These are phyloP conservation scores for Neuroterus valhalla DNA, from an alignment of 1,140 invertebrate species.

Conservation along the genomic window DNA sequence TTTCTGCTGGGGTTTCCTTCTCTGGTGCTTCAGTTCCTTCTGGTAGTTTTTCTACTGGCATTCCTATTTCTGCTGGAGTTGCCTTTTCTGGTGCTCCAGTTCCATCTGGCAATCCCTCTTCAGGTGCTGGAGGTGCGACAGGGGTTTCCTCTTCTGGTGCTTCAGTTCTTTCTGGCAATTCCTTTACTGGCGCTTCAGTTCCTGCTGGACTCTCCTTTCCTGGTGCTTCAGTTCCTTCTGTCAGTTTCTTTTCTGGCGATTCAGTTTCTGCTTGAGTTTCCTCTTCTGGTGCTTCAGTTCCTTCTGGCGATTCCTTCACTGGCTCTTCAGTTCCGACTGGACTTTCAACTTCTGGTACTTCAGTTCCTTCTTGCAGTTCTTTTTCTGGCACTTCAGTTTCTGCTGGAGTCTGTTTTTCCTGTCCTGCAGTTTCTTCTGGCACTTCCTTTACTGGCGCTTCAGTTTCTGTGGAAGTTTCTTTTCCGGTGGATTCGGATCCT, in stretches of 20 bases:
- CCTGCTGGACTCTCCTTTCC: not conserved
- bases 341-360: not conserved
- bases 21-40: constrained; percentile 35
- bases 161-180: constrained; percentile 3
- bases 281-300: not conserved
- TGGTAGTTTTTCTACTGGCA: constrained; percentile 39
- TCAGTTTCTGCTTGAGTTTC: not conserved
- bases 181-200: not conserved
- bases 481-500: constrained; percentile 13
- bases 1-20: too few species aligned
- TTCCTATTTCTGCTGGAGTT: too few species aligned
- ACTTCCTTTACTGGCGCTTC: constrained; percentile 29
- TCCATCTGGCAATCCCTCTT: constrained; percentile 38
- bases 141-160: constrained; percentile 33
- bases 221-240: not conserved
- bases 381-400: constrained; percentile 14
- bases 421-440: not conserved
- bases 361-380: not conserved
- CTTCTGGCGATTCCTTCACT: not conserved
- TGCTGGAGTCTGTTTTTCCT: not conserved
- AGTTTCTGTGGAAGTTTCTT: constrained; percentile 31
- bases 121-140: too few species aligned
- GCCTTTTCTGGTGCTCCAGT: constrained; percentile 36
- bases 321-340: not conserved
- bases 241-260: not conserved